Base-by-base conservation (phyloP, 2,113 vertebrate genomes). In the Herpailurus yagouaroundi region DNA sequence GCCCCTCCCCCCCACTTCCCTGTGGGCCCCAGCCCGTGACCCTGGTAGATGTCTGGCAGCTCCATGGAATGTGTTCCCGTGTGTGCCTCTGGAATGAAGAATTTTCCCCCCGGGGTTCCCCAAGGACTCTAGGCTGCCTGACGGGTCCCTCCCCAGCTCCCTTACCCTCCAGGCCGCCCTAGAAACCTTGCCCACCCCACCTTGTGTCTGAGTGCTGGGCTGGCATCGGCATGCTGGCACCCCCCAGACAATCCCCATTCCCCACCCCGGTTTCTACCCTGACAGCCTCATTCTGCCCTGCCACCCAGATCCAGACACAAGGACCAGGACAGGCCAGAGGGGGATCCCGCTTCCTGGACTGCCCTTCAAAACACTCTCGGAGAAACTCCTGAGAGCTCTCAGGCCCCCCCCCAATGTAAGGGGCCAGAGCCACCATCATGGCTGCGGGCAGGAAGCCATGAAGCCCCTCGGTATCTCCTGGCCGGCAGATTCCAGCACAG, bases 31-130 rank as follows among this genome's bases (percentile, higher is more conserved):
- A 45, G 52, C 76, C 76, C 31, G 33, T 15, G 33, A 15, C 86
- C 76, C 77, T 18, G 27, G 36, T 21, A 9, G 41, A 69, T 71
- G 33, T 79, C 21, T 1, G 57, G 45, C n/a, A 50, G 33, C 27
- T 7, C 29, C 8, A 2, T 57, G 38, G 71, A 4, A 8, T 33
- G 4, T 55, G 41, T 16, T 36, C 36, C 38, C 0, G 0, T 36
- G 29, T 41, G 29, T 66, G 50, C 33, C 84, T 66, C 33, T 27
- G 38, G 74, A 88, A n/a, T 94, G 80, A 69, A 94, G n/a, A 64
- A 73, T 74, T 41, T 15, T 31, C 64, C 31, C 18, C 31, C 80
- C 3, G 1, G 29, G 1, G 0, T 8, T 11, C 64, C 41, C n/a
- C 36, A 15, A 27, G 5, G 25, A 18, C 7, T 19, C 63, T 4